These are phyloP conservation scores for Channa argus DNA, from an alignment of 2,113 vertebrate species.

Conservation along the genomic window DNA sequence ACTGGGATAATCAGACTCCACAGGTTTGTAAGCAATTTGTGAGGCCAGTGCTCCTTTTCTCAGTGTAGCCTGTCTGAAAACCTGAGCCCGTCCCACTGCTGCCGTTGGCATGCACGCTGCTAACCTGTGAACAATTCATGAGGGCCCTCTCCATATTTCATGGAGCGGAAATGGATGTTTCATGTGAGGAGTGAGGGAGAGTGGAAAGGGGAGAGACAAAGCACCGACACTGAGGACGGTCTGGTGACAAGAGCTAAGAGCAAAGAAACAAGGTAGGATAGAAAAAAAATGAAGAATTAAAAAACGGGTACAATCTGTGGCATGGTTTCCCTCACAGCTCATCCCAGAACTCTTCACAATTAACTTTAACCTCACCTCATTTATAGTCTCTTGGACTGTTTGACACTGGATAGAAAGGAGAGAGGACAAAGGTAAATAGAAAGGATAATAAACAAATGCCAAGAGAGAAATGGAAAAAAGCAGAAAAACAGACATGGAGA, in stretches of 20 bases:
- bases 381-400: conserved; percentile 45
- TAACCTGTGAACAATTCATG: conserved; percentile 83
- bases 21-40: conserved; percentile 22
- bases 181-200: conserved; percentile 67
- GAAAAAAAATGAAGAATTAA: conserved; percentile 7
- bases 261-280: conserved; percentile 20
- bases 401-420: conserved; percentile 20
- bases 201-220: conserved; percentile 40
- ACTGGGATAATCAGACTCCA: background rate
- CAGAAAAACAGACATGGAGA: conserved; percentile 35
- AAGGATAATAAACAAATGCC: conserved; percentile 28
- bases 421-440: conserved; percentile 11
- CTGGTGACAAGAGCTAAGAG: conserved; percentile 31
- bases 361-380: conserved; percentile 66
- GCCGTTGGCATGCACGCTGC: conserved; percentile 55
- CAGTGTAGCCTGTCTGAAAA: conserved; percentile 44
- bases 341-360: conserved; percentile 59
- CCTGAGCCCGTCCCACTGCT: conserved; percentile 39
- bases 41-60: conserved; percentile 3
- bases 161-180: conserved; percentile 79
- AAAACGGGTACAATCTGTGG: conserved; percentile 49
- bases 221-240: conserved; percentile 36
- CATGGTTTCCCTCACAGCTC: conserved; percentile 54
- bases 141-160: conserved; percentile 80
- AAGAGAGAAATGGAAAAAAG: conserved; percentile 10